phyloP scores from a whole-genome alignment of 1,140 invertebrate genomes.

The Ylistrum balloti region DNA sequence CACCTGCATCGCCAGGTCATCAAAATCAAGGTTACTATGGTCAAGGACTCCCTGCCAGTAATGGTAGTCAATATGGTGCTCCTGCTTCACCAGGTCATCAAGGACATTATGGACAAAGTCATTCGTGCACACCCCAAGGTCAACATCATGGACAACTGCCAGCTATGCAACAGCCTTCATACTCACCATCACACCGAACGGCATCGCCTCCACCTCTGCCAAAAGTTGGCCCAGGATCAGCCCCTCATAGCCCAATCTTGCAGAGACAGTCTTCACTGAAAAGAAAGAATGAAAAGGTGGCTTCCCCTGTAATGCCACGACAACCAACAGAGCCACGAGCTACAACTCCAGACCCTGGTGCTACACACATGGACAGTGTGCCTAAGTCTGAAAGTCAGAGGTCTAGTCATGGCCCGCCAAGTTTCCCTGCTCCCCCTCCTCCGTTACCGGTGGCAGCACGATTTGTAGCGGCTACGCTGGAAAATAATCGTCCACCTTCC shows the following conservation, averaged over 20 bases:
- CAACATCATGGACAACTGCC: conserved; percentile 34
- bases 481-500: conserved; percentile 51
- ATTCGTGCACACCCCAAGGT: background rate
- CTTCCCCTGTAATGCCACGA: conserved; percentile 36
- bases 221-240: background rate
- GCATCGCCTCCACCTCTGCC: conserved; percentile 1
- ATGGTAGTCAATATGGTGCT: background rate
- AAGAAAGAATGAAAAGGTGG: conserved; percentile 37
- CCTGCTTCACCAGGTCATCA: conserved; percentile 27
- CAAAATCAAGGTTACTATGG: conserved; percentile 27
- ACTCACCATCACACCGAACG: background rate
- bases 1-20: conserved; percentile 11
- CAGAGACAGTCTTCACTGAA: conserved; percentile 51
- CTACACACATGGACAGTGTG: conserved; percentile 41
- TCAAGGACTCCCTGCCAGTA: background rate
- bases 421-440: conserved; percentile 58
- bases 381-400: conserved; percentile 5
- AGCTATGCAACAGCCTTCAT: conserved; percentile 7
- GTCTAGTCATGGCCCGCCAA: conserved; percentile 47
- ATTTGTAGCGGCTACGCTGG: conserved; percentile 49
- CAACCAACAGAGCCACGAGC: background rate
- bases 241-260: conserved; percentile 41
- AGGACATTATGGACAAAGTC: conserved; percentile 44
- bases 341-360: background rate
- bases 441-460: conserved; percentile 51